phyloP scores from a whole-genome alignment of 2,888 invertebrate genomes.

The Apotomis betuletana region DNA sequence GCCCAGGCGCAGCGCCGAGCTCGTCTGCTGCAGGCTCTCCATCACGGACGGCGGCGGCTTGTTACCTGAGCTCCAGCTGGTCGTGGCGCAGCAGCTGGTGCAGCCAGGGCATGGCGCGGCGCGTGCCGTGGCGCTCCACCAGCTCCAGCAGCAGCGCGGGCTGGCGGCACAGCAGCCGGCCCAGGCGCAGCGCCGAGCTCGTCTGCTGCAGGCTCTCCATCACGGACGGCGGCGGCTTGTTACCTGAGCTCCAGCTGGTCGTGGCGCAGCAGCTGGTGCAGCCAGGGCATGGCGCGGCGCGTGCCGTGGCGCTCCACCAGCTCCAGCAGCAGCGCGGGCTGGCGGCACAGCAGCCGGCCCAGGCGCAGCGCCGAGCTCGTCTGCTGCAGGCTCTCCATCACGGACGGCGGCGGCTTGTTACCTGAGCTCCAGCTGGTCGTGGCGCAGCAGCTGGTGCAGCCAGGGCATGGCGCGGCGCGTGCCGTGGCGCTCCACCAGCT shows the following conservation, averaged over 20 bases:
- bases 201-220: constrained; percentile 65
- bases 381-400: too few relatives aligned
- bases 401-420: too few relatives aligned
- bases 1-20: constrained; percentile 87
- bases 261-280: constrained; percentile 60
- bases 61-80: too few relatives aligned
- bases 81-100: constrained; percentile 94
- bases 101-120: constrained; percentile 98
- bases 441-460: constrained; percentile 96
- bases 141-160: constrained; percentile 97
- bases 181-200: constrained; percentile 91
- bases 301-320: constrained; percentile 77
- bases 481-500: constrained; percentile 95
- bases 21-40: too few relatives aligned
- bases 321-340: too few relatives aligned
- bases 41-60: too few relatives aligned
- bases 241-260: too few relatives aligned
- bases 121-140: constrained; percentile 94
- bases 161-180: constrained; percentile 94
- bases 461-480: constrained; percentile 94
- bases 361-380: too few relatives aligned
- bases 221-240: too few relatives aligned
- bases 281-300: not conserved
- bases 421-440: constrained; percentile 88
- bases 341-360: constrained; percentile 66